phyloP scores from a whole-genome alignment of 2,113 vertebrate species.

The Poicephalus gulielmi region DNA sequence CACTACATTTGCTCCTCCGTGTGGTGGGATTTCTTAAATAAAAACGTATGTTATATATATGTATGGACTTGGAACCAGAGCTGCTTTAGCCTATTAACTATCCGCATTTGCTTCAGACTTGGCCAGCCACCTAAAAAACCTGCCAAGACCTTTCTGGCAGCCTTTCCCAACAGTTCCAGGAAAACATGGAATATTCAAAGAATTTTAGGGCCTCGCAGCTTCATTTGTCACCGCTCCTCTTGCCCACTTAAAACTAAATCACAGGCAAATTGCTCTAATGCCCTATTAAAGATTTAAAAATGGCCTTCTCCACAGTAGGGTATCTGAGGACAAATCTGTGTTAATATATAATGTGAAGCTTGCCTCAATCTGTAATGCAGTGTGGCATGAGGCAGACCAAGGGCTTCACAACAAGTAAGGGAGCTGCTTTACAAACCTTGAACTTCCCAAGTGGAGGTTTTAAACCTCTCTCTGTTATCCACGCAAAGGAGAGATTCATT shows the following conservation, averaged over 20 bases:
- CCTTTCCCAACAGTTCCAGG: slow-evolving; percentile 52
- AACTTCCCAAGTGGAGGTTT: not conserved
- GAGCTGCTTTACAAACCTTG: not conserved
- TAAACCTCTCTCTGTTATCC: not conserved
- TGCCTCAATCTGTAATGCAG: not conserved
- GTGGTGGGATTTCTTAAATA: slow-evolving; percentile 56
- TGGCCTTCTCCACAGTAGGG: not conserved
- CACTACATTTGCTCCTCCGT: slow-evolving; percentile 32
- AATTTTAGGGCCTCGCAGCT: slow-evolving; percentile 46
- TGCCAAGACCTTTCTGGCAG: slow-evolving; percentile 62
- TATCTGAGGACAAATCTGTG: slow-evolving; percentile 15
- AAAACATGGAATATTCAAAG: slow-evolving; percentile 59
- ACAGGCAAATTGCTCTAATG: slow-evolving; percentile 58
- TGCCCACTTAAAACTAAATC: slow-evolving; percentile 56
- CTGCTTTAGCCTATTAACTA: slow-evolving; percentile 5
- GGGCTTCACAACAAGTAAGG: not conserved
- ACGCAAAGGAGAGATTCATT: not conserved
- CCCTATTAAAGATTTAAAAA: slow-evolving; percentile 47
- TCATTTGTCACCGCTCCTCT: slow-evolving; percentile 40
- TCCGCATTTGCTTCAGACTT: slow-evolving; percentile 56
- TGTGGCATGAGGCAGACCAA: not conserved
- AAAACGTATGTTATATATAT: slow-evolving; percentile 22
- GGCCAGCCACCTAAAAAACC: slow-evolving; percentile 57
- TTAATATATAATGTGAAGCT: slow-evolving; percentile 28
- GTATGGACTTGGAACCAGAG: not conserved